Evolutionary conservation across 2,113 vertebrate species (phyloP), one percentile per base, ranked within the genome.

Genomic region (Hylia prasina): DNA sequence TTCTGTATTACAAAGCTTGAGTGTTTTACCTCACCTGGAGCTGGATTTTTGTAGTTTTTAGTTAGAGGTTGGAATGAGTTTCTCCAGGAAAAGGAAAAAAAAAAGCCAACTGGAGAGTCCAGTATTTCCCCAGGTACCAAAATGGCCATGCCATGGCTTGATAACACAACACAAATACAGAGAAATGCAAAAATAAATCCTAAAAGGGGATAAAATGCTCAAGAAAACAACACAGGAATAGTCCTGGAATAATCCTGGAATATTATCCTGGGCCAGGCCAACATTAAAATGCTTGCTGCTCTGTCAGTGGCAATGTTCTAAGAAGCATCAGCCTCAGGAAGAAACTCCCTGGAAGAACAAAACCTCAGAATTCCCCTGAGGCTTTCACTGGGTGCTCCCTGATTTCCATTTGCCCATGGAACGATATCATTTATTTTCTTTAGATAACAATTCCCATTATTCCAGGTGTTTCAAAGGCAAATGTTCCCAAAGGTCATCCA

Each of bases 301-400:
- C 14, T 71, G 47, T 28, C 58, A n/a, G 22, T 23, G 51, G 39
- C 11, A 14, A 61, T 1, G 1, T 10, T 72, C 40, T 33, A 15
- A 53, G 64, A 19, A 77, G 6, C 21, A 53, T 17, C 72, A 39
- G 45, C 21, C 21, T 35, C 17, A 64, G 56, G 54, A 69, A 20
- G 25, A 73, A 54, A 48, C 2, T 13, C 17, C 1, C 0, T 27
- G 2, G 44, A 47, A 60, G n/a, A 20, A 13, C n/a, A 39, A 48
- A 44, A 11, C 20, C 11, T 28, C 69, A 71, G 20, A 81, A 82
- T 47, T 75, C 50, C 68, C 75, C 53, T 7, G 23, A 73, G 44
- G 21, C 33, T 75, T 66, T 81, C 47, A 7, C 35, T 45, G 40
- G 22, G 6, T 66, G 33, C 54, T 54, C 77, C 28, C 42, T 28